phyloP scores from a whole-genome alignment of 1,140 invertebrate species.

The Aricia agestis region DNA sequence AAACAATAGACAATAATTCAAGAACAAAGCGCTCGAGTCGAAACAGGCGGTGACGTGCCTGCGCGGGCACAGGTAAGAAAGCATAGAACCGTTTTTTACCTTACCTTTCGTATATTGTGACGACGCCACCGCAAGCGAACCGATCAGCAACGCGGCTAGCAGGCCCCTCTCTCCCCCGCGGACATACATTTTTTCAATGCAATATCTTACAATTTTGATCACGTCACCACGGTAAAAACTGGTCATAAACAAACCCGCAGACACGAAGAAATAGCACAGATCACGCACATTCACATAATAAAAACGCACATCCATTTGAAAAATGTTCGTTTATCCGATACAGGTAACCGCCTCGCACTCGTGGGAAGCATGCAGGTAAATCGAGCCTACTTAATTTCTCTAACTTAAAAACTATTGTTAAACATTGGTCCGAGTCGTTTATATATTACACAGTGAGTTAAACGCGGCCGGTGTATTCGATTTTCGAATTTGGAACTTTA shows the following conservation, averaged over 20 bases:
- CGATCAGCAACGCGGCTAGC: slow-evolving; percentile 52
- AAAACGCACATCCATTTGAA: slow-evolving; percentile 74
- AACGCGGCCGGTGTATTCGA: slow-evolving; percentile 49
- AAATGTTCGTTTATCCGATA: slow-evolving; percentile 74
- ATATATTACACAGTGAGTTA: slow-evolving; percentile 43
- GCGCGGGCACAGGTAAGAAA: slow-evolving; percentile 61
- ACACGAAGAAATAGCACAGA: slow-evolving; percentile 62
- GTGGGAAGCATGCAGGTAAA: slow-evolving; percentile 72
- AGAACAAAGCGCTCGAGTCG: slow-evolving; percentile 49
- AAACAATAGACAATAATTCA: slow-evolving; percentile 45
- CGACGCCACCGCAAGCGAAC: slow-evolving; percentile 57
- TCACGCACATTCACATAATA: slow-evolving; percentile 70
- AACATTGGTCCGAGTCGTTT: slow-evolving; percentile 41
- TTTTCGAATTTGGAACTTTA: slow-evolving; percentile 64
- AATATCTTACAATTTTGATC: slow-evolving; percentile 55
- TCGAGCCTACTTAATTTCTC: slow-evolving; percentile 70
- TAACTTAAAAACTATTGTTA: slow-evolving; percentile 64
- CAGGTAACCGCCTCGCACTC: slow-evolving; percentile 69
- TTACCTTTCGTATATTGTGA: slow-evolving; percentile 67
- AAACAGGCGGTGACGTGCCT: slow-evolving; percentile 33
- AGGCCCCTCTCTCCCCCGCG: slow-evolving; percentile 54
- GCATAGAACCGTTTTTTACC: slow-evolving; percentile 47
- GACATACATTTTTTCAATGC: slow-evolving; percentile 52
- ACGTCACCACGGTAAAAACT: slow-evolving; percentile 66
- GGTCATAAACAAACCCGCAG: slow-evolving; percentile 59